Percentiles rank a stretch among this genome's conserved stretches.
These are phyloP conservation scores for Chiroxiphia lanceolata DNA, from an alignment of 2,797 vertebrate species.

Conservation along the genomic window DNA sequence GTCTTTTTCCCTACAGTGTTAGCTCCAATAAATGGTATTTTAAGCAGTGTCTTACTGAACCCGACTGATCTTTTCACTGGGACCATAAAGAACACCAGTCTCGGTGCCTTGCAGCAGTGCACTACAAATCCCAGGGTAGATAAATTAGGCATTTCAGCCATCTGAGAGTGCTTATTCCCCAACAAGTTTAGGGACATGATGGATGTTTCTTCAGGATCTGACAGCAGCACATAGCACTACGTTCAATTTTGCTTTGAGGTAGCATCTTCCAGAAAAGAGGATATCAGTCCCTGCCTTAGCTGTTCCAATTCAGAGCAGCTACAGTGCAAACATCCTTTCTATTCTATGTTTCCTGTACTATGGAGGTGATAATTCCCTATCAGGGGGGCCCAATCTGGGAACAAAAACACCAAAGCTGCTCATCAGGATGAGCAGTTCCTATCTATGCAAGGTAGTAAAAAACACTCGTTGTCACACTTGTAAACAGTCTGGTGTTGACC, in stretches of 20 bases:
- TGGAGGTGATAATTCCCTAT: not conserved
- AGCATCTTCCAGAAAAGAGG: not conserved
- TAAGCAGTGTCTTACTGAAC: not conserved
- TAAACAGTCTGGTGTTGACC: not conserved
- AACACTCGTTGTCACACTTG: not conserved
- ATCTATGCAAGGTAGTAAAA: not conserved
- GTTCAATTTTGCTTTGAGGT: not conserved
- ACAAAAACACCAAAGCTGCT: not conserved
- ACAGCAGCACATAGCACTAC: not conserved
- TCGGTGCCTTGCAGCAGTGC: not conserved
- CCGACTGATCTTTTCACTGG: not conserved
- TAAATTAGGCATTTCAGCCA: not conserved
- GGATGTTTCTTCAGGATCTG: not conserved
- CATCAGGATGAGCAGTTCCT: not conserved
- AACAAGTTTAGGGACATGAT: not conserved
- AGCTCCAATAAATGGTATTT: not conserved
- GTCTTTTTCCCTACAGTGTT: not conserved
- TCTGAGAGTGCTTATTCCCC: not conserved
- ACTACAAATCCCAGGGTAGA: not conserved
- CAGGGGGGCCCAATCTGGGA: accelerated
- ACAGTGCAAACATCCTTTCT: not conserved
- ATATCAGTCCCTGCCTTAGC: not conserved
- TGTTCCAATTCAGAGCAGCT: not conserved
- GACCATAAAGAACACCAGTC: not conserved
- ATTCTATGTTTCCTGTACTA: not conserved